Conservation (phyloP, 2,797 vertebrate species). For the Uromys caudimaculatus region DNA sequence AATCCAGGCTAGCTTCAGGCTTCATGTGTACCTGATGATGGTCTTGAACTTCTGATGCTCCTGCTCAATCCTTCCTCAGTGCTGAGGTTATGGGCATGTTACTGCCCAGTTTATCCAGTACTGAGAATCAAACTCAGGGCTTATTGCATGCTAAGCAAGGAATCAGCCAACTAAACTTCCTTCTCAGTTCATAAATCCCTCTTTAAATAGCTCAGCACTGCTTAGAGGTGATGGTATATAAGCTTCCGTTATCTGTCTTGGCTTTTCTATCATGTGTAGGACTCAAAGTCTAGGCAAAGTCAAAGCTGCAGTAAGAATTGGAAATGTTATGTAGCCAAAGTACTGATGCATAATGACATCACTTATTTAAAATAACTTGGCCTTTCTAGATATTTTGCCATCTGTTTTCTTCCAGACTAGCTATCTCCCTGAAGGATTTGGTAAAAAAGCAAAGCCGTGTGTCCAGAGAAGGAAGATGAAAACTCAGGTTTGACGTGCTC, state of each 20-base stretch:
- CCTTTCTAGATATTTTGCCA: conserved; percentile 21
- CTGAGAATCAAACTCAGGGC: no score
- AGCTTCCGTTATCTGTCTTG: not conserved
- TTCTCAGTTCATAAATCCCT: not conserved
- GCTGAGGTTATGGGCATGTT: not conserved
- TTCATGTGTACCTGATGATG: not conserved
- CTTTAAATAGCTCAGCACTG: not conserved
- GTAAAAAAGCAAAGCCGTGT: conserved; percentile 49
- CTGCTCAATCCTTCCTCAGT: not conserved
- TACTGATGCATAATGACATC: not conserved
- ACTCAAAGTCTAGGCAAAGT: not conserved
- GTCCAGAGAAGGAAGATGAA: not conserved
- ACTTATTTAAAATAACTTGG: conserved; percentile 37
- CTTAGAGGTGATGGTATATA: not conserved
- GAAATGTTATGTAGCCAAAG: not conserved
- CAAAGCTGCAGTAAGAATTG: not conserved
- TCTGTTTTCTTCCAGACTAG: conserved; percentile 29
- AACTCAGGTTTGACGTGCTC: not conserved
- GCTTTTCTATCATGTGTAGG: not conserved
- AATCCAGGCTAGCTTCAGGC: not conserved
- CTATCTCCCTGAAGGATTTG: not conserved
- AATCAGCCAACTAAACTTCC: not conserved
- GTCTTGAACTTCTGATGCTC: not conserved
- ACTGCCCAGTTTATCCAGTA: not conserved
- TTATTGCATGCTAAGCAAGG: not conserved